A percentile compares a stretch with the other conserved stretches of the same genome.
Conservation (phyloP, 2,888 invertebrate species). For the Nipponacmea schrenckii region DNA sequence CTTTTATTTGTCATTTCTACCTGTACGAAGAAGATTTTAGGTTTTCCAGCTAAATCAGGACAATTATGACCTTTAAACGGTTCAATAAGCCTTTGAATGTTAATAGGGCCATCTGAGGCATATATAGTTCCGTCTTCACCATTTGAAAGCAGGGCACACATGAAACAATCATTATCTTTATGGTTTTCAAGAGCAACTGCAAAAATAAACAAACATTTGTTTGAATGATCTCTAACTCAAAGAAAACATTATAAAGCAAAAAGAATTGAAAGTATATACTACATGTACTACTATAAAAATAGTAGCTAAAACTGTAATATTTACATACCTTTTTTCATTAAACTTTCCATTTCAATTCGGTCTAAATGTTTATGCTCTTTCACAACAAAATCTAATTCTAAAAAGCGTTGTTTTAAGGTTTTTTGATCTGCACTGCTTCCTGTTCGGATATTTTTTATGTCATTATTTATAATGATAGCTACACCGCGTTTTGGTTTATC, state of each 20-base stretch:
- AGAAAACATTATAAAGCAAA: no score
- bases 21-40: slow-evolving; percentile 80
- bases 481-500: slow-evolving; percentile 81
- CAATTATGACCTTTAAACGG: slow-evolving; percentile 78
- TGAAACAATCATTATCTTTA: slow-evolving; percentile 83
- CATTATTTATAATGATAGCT: slow-evolving; percentile 90
- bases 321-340: slow-evolving; percentile 75
- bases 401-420: slow-evolving; percentile 73
- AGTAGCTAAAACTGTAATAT: no score
- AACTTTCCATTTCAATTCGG: slow-evolving; percentile 76
- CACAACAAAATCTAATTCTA: slow-evolving; percentile 78
- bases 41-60: slow-evolving; percentile 86
- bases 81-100: slow-evolving; percentile 78
- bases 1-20: slow-evolving; percentile 64
- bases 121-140: slow-evolving; percentile 90
- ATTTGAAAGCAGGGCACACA: slow-evolving; percentile 86
- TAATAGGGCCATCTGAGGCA: slow-evolving; percentile 86
- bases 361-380: slow-evolving; percentile 75
- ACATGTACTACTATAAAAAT: no score
- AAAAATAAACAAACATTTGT: slow-evolving; percentile 18
- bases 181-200: slow-evolving; percentile 82
- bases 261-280: no score
- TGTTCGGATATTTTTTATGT: no score
- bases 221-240: no score
- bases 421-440: slow-evolving; percentile 90